Conservation (phyloP, 2,797 vertebrate species). For the Luscinia megarhynchos region DNA sequence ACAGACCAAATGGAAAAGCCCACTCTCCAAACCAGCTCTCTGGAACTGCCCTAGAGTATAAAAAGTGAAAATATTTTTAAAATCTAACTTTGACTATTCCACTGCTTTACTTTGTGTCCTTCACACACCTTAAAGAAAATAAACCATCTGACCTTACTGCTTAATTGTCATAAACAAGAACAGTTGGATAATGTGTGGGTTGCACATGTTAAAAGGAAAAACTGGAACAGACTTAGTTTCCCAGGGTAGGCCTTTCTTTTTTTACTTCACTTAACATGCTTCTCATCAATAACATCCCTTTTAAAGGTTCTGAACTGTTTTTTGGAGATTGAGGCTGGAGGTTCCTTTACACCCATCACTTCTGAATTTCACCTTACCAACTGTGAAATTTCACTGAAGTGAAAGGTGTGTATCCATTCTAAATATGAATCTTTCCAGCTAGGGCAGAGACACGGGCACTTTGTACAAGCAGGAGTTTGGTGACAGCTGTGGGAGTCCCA, state of each 20-base stretch:
- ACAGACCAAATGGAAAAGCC: background rate
- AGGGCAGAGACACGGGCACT: background rate
- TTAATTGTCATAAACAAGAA: background rate
- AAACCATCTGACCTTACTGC: background rate
- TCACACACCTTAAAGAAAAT: constrained; percentile 12
- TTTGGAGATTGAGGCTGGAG: background rate
- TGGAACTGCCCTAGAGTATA: background rate
- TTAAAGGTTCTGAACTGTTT: background rate
- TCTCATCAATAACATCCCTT: background rate
- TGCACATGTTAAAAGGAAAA: background rate
- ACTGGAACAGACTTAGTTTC: background rate
- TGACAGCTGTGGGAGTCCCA: background rate
- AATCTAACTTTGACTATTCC: background rate
- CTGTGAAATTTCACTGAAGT: background rate
- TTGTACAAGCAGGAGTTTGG: background rate
- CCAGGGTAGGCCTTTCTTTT: background rate
- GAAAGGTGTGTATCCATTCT: background rate
- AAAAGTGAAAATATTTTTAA: background rate
- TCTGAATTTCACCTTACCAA: background rate
- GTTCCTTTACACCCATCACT: background rate
- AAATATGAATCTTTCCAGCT: background rate
- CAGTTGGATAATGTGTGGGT: background rate
- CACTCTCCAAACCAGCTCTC: background rate
- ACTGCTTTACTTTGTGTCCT: background rate
- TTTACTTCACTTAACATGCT: background rate